A percentile compares a stretch with the other conserved stretches of the same genome.
Evolutionary conservation across 2,113 vertebrate species (phyloP).

Genomic region (Cranoglanis bouderius): DNA sequence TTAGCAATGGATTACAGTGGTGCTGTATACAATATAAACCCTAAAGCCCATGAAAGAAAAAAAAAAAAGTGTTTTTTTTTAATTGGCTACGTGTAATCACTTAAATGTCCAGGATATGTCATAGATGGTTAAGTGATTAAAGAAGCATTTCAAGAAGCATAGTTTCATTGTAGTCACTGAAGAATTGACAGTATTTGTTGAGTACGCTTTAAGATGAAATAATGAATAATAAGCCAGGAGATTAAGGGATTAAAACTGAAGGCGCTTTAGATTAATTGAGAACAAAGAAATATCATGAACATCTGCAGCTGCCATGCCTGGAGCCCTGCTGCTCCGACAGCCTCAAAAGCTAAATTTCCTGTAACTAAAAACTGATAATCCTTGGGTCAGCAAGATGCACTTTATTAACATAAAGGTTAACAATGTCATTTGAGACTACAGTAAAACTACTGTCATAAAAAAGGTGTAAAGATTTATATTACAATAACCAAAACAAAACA

Average conservation of each 20-base stretch:
- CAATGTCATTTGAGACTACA: background rate
- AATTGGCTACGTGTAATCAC: background rate
- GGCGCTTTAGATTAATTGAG: background rate
- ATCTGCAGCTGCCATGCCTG: background rate
- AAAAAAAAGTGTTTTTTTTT: background rate
- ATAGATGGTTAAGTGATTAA: background rate
- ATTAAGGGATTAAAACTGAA: background rate
- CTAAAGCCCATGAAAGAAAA: background rate
- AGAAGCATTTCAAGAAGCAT: slow-evolving; percentile 1
- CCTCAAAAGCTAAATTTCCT: background rate
- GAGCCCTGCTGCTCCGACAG: background rate
- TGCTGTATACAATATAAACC: background rate
- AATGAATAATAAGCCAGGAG: background rate
- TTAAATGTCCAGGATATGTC: background rate
- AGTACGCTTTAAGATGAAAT: background rate
- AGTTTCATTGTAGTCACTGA: background rate
- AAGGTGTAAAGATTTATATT: background rate
- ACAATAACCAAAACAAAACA: background rate
- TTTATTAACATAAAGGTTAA: background rate
- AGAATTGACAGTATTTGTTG: background rate
- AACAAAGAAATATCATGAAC: background rate
- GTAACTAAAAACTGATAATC: background rate
- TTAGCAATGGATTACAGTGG: background rate
- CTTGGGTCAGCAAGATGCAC: slow-evolving; percentile 14
- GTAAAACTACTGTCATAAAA: background rate